These are phyloP conservation scores for Circaetus cinerascens DNA, from an alignment of 2,113 vertebrate species.

Conservation along the genomic window DNA sequence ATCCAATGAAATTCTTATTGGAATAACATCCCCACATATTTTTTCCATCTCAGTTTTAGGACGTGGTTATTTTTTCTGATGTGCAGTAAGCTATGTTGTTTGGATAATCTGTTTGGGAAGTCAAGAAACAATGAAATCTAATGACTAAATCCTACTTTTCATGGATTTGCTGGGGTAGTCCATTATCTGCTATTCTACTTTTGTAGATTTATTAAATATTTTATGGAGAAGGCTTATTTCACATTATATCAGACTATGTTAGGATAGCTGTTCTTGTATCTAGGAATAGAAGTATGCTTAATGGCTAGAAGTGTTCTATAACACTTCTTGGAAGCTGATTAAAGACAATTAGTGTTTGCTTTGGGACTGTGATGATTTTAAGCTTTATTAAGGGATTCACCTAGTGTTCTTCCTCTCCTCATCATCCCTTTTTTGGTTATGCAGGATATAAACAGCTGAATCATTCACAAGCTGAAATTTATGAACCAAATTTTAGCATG, in stretches of 20 bases:
- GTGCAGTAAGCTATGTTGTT: background rate
- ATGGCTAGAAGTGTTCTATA: constrained; percentile 21
- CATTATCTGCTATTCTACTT: constrained; percentile 32
- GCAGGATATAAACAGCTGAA: background rate
- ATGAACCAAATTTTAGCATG: background rate
- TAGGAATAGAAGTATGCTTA: background rate
- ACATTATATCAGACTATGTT: background rate
- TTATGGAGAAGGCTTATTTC: constrained; percentile 37
- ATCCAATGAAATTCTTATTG: background rate
- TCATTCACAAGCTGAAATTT: background rate
- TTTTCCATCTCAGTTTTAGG: background rate
- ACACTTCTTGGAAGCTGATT: background rate
- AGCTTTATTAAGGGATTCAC: background rate
- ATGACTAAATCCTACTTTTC: background rate
- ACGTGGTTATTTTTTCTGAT: background rate
- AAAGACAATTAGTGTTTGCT: background rate
- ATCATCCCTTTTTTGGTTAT: background rate
- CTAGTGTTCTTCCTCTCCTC: background rate
- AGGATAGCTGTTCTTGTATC: background rate
- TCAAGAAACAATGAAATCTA: background rate
- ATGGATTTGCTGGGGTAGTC: background rate
- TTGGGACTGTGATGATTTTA: background rate
- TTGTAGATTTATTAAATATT: constrained; percentile 45
- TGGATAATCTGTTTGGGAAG: background rate
- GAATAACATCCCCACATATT: background rate